phyloP scores from a whole-genome alignment of 1,140 invertebrate genomes.

The Macrotrachela quadricornifera region DNA sequence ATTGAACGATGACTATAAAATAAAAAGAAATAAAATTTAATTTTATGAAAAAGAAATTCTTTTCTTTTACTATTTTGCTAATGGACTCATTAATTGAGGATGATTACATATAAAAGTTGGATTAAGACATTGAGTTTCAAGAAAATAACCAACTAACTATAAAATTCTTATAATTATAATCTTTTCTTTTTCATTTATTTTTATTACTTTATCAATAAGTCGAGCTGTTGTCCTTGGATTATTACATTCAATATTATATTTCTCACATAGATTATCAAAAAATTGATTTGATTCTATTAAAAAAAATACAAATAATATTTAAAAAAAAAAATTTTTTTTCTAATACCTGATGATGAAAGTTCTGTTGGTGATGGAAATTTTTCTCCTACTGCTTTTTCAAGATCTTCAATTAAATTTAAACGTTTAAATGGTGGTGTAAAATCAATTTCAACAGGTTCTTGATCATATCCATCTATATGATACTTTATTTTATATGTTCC shows the following conservation, averaged over 20 bases:
- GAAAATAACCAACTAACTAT: constrained; percentile 68
- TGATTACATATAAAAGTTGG: constrained; percentile 93
- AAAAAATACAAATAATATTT: too few species aligned
- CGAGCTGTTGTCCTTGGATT: constrained; percentile 69
- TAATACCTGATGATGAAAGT: too few species aligned
- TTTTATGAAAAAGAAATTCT: too few species aligned
- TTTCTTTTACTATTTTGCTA: constrained; percentile 57
- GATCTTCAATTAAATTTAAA: constrained; percentile 65
- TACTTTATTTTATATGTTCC: constrained; percentile 57
- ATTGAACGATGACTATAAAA: constrained; percentile 46
- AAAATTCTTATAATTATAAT: constrained; percentile 8
- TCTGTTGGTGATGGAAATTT: constrained; percentile 49
- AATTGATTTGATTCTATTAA: constrained; percentile 39
- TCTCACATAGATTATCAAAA: constrained; percentile 57
- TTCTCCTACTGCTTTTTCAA: constrained; percentile 58
- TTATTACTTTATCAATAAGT: constrained; percentile 64
- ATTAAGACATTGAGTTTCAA: constrained; percentile 83
- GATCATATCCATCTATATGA: constrained; percentile 69
- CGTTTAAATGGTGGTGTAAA: constrained; percentile 90
- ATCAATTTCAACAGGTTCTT: constrained; percentile 49
- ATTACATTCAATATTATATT: constrained; percentile 72
- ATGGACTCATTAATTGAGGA: constrained; percentile 93
- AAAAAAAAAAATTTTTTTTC: too few species aligned
- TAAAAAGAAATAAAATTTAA: too few species aligned
- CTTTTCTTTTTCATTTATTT: background rate